phyloP scores from a whole-genome alignment of 2,113 vertebrate genomes.

The Salvelinus fontinalis region DNA sequence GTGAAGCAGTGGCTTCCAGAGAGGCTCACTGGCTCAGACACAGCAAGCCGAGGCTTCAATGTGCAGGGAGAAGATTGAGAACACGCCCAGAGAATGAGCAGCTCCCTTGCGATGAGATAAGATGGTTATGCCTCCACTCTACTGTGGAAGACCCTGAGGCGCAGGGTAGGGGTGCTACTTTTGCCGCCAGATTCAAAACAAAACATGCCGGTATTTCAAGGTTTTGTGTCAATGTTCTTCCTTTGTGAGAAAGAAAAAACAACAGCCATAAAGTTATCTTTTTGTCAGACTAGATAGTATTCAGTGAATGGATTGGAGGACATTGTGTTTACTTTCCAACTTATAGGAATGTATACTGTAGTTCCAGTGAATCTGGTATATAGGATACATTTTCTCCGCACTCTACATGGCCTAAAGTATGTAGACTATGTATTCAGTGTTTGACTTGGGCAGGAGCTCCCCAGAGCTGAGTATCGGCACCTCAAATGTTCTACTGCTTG shows the following conservation, averaged over 20 bases:
- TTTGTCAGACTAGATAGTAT: no score
- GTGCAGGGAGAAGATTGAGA: constrained; percentile 74
- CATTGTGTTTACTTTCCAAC: background rate
- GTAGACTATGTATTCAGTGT: no score
- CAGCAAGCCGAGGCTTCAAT: constrained; percentile 46
- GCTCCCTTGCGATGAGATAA: constrained; percentile 63
- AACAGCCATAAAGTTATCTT: background rate
- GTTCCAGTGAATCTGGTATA: background rate
- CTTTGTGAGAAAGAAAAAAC: background rate
- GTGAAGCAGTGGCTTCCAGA: constrained; percentile 28
- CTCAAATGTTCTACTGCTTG: no score
- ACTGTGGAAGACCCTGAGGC: background rate
- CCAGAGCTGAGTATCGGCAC: no score
- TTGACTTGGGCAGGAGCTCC: no score
- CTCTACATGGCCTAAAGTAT: no score
- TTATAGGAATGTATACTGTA: background rate
- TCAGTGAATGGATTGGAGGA: background rate
- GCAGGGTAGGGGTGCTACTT: background rate
- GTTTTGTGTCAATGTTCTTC: background rate
- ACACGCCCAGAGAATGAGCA: constrained; percentile 68
- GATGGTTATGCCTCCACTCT: constrained; percentile 35
- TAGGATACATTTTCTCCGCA: background rate
- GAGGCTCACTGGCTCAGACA: constrained; percentile 37
- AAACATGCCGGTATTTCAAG: background rate
- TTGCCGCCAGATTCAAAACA: constrained; percentile 10